Base-by-base conservation (phyloP, 2,797 vertebrate species). In the Enteromius trimaculatus region DNA sequence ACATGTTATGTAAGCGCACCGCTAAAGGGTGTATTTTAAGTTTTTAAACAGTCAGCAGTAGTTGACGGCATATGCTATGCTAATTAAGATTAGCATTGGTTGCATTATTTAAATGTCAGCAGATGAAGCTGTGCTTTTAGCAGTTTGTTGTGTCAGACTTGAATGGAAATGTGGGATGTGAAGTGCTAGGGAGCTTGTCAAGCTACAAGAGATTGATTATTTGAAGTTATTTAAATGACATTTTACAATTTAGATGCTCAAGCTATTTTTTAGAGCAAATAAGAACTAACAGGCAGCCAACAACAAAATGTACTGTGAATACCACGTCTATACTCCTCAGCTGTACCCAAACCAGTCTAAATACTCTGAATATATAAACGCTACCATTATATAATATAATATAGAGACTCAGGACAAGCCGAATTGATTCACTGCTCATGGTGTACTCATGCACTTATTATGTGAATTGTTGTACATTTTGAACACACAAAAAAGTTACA, bases 31-130 rank as follows among this genome's bases (percentile, higher is more conserved):
- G 16, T 77, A 44, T 79, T 68, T 53, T 26, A 68, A 51, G 19
- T 16, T 79, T 79, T 6, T 23, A 34, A 34, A 66, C 11, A 23
- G 62, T 66, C 60, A 79, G 44, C 77, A 79, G 19, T 37, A 23
- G 14, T 17, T 79, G 16, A 39, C 17, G 23, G 16, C 21, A 23
- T 39, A 14, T 68, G 19, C 21, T 13, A 23, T 68, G 29, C 21
- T 39, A 58, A 70, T 42, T 31, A 42, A 70, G 37, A 70, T 39
- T 42, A 60, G 23, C 66, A 60, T 44, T 60, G 66, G 37, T 71
- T 80, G 51, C 51, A 80, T 60, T 31, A 80, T 70, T 60, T 70
- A 70, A 39, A 29, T 42, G 78, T 55, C 44, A 42, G 16, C 14
- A 34, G 34, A 70, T 58, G 37, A 26, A 58, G 47, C 4, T 53